Base-by-base conservation (phyloP, 1,140 invertebrate species). In the Cydia fagiglandana region DNA sequence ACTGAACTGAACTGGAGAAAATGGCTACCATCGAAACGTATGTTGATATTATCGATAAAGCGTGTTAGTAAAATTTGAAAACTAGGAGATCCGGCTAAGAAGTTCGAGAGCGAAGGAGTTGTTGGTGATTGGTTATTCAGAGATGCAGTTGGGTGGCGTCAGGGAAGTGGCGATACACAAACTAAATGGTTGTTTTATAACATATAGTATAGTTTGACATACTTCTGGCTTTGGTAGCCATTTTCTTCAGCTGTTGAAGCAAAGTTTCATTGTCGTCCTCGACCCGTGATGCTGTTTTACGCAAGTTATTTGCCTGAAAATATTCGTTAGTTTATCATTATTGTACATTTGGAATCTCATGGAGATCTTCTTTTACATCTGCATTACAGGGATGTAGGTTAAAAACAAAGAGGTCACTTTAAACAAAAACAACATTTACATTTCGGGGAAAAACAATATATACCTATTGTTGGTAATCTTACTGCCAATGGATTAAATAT, bases 251-350 rank as follows among this genome's bases (percentile, higher is more conserved):
- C 94, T 98, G 97, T 93, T 97, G 94, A 88, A 96, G 95, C 91
- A 98, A 94, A 76, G 96, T 97, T 93, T 98, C 98, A 94, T 98
- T 98, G 94, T 98, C 98, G 90, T 98, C 97, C 94, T 98, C 98
- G 85, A 98, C 95, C 79, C 97, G 95, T 79, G 96, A 95, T 80
- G 97, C 94, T 94, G 97, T 98, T 94, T 97, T 97, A 90, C 97
- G 94, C 85, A 97, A 95, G 89, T 95, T 96, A 94, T 96, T 94
- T 86, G 95, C 95, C 96, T 96, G 95, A 92, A 95, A 93, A 90
- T 91, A 93, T 86, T 88, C 82, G 90, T 91, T 89, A 88, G 88
- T 90, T 87, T 79, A 70, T 79, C 41, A 89, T 86, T 85, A 89
- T 80, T n/a, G 66, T 73, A 74, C 41, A 73, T 17, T 9, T 64